Conservation (phyloP, 2,797 vertebrate genomes). For the Amazona finschi region DNA sequence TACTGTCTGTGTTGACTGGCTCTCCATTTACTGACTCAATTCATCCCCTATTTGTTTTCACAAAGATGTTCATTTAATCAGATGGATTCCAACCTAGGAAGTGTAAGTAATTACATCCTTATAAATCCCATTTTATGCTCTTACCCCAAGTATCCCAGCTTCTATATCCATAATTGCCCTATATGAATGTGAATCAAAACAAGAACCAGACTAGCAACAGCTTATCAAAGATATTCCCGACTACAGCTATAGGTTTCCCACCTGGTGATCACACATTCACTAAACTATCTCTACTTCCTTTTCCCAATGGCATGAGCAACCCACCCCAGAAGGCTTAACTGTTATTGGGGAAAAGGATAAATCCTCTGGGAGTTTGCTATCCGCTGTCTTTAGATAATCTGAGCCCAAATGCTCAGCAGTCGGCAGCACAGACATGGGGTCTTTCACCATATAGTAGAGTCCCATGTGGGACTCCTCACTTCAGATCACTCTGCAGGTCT, state of each 20-base stretch:
- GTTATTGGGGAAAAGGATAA: neutral
- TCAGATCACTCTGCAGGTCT: neutral
- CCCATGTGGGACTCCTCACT: neutral
- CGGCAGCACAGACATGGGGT: neutral
- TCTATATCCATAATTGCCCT: neutral
- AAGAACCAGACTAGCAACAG: neutral
- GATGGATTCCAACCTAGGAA: neutral
- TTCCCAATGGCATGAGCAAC: neutral
- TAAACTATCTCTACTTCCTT: neutral
- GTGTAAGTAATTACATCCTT: neutral
- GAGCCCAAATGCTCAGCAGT: neutral
- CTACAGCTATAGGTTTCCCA: neutral
- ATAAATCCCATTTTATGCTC: neutral
- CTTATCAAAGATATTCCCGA: neutral
- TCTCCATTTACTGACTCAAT: slow-evolving; percentile 35
- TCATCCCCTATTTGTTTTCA: slow-evolving; percentile 2
- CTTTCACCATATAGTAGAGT: neutral
- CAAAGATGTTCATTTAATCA: slow-evolving; percentile 39
- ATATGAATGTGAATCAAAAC: neutral
- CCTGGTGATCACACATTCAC: neutral
- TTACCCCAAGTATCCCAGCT: neutral
- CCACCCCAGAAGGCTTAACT: neutral
- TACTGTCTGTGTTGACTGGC: slow-evolving; percentile 5
- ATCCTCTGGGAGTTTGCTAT: neutral
- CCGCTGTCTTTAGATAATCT: neutral